A percentile compares a stretch with the other conserved stretches of the same genome.
These are phyloP conservation scores for Kryptopterus vitreolus DNA, from an alignment of 2,797 vertebrate genomes.

Conservation along the genomic window DNA sequence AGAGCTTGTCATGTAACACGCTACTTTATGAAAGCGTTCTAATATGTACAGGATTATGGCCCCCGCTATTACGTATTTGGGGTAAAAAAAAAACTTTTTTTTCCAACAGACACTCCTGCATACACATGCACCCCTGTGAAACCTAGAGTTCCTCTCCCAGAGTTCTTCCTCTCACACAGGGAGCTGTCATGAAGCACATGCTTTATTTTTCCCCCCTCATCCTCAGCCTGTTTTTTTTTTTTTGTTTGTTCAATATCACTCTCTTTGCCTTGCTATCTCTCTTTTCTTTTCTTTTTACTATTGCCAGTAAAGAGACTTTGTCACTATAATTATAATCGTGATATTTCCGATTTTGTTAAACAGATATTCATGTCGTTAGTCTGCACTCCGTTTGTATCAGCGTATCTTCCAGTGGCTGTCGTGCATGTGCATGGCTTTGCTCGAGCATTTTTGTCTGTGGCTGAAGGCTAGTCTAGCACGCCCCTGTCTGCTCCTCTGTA, in stretches of 20 bases:
- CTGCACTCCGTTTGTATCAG: not conserved
- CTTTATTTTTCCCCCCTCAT: conserved; percentile 46
- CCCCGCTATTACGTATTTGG: not conserved
- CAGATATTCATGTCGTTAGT: conserved; percentile 33
- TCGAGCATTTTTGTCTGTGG: not conserved
- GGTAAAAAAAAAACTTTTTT: no score
- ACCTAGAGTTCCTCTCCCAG: conserved; percentile 66
- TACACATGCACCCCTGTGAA: conserved; percentile 46
- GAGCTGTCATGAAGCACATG: conserved; percentile 64
- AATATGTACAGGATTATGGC: not conserved
- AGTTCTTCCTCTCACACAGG: conserved; percentile 62
- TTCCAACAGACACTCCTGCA: no score
- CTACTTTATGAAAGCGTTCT: not conserved
- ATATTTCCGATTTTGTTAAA: conserved; percentile 9
- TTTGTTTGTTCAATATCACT: conserved; percentile 22
- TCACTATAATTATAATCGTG: no score
- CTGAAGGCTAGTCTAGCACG: not conserved
- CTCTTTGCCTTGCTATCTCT: conserved; percentile 26
- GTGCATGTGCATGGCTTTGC: not conserved
- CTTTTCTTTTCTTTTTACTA: conserved; percentile 26
- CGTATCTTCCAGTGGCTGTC: not conserved
- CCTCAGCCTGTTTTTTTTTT: conserved; percentile 43
- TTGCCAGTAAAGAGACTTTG: conserved; percentile 7
- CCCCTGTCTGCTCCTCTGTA: not conserved
- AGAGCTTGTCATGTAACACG: not conserved